phyloP scores from a whole-genome alignment of 2,888 invertebrate genomes.

The Entomobrya proxima region DNA sequence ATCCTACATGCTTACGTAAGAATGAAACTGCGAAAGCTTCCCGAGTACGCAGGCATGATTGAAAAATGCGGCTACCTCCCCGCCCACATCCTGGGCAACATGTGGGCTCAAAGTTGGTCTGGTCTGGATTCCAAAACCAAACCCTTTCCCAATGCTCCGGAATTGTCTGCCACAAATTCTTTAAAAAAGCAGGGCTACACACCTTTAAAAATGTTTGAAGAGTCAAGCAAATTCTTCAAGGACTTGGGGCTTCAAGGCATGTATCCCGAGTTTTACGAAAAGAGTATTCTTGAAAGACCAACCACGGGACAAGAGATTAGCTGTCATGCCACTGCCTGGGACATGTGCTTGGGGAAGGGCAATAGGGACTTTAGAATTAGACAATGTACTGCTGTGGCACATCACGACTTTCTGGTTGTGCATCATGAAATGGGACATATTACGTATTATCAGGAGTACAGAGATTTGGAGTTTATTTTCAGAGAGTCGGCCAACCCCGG shows the following conservation, averaged over 20 bases:
- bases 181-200: conserved; percentile 81
- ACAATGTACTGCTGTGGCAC: conserved; percentile 76
- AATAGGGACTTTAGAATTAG: conserved; percentile 76
- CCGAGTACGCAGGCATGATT: conserved; percentile 76
- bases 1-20: conserved; percentile 90
- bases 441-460: conserved; percentile 85
- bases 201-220: conserved; percentile 68
- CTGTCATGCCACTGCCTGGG: conserved; percentile 71
- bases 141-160: conserved; percentile 85
- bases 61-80: conserved; percentile 75
- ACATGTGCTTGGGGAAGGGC: conserved; percentile 71
- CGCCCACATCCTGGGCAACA: conserved; percentile 80
- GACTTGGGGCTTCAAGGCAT: conserved; percentile 88
- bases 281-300: conserved; percentile 88
- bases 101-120: conserved; percentile 87
- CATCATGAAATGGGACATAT: conserved; percentile 92
- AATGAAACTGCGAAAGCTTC: conserved; percentile 80
- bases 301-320: conserved; percentile 81
- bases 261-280: conserved; percentile 90
- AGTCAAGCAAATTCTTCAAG: conserved; percentile 88
- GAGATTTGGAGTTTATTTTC: conserved; percentile 84
- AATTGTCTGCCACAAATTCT: conserved; percentile 86
- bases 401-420: conserved; percentile 79
- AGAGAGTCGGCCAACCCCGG: conserved; percentile 88
- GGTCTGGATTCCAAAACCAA: conserved; percentile 85